These are phyloP conservation scores for Corapipo altera DNA, from an alignment of 2,113 vertebrate species.

Conservation along the genomic window DNA sequence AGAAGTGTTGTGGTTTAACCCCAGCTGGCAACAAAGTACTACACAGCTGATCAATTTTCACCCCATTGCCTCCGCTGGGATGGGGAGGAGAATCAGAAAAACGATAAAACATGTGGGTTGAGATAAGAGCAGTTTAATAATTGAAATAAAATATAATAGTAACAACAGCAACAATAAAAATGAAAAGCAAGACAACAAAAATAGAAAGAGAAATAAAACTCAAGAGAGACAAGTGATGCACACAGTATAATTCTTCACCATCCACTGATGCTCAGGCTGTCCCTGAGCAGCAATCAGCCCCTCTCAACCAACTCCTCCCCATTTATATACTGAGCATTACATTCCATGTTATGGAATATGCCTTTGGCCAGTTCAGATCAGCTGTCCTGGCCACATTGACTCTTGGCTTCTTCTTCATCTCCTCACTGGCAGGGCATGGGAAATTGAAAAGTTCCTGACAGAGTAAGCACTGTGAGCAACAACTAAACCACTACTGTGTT, in stretches of 20 bases:
- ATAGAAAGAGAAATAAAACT: neutral
- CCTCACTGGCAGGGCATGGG: neutral
- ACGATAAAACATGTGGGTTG: neutral
- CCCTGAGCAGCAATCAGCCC: neutral
- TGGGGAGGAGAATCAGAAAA: neutral
- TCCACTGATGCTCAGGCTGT: neutral
- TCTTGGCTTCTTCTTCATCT: neutral
- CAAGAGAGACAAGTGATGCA: neutral
- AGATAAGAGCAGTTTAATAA: neutral
- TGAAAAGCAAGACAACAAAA: neutral
- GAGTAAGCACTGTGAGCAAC: rapidly evolving
- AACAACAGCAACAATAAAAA: neutral
- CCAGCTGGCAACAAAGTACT: neutral
- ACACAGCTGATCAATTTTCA: neutral
- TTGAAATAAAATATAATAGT: neutral
- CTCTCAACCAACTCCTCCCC: neutral
- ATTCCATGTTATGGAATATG: neutral
- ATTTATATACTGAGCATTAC: neutral
- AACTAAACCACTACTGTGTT: neutral
- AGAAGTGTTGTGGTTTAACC: neutral
- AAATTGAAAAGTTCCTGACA: rapidly evolving
- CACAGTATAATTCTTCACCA: neutral
- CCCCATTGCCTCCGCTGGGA: neutral
- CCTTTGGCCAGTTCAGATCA: neutral
- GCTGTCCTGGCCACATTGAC: neutral